phyloP scores from a whole-genome alignment of 2,888 invertebrate genomes.

The Pyrgus malvae region DNA sequence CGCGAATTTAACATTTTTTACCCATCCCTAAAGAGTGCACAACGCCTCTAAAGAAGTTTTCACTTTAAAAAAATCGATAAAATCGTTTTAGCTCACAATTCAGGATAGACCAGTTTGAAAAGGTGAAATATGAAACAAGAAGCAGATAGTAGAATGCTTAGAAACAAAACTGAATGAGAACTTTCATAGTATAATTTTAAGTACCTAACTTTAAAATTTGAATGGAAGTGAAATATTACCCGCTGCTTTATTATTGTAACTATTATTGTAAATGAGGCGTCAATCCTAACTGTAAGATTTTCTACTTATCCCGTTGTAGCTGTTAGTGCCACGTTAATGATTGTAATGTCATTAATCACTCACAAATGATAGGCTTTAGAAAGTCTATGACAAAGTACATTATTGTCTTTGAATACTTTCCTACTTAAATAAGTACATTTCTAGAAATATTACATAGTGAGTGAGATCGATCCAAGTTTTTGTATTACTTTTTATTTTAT shows the following conservation, averaged over 20 bases:
- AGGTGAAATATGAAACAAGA: too few relatives aligned
- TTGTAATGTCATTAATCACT: slow-evolving; percentile 9
- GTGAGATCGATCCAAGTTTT: too few relatives aligned
- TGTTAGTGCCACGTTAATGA: background rate
- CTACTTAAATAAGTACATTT: too few relatives aligned
- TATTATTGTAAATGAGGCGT: background rate
- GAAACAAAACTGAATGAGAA: background rate
- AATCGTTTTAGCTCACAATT: too few relatives aligned
- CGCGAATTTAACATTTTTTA: too few relatives aligned
- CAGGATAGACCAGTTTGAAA: too few relatives aligned
- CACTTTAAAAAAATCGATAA: too few relatives aligned
- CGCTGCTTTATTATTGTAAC: background rate
- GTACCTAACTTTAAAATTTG: background rate
- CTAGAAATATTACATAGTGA: too few relatives aligned
- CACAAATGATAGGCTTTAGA: slow-evolving; percentile 9
- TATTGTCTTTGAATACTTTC: background rate
- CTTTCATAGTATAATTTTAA: background rate
- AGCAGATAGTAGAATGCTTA: too few relatives aligned
- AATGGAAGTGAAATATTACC: background rate
- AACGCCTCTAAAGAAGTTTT: too few relatives aligned
- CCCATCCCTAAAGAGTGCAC: too few relatives aligned
- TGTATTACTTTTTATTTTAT: too few relatives aligned
- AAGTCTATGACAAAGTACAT: background rate
- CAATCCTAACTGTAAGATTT: slow-evolving; percentile 6
- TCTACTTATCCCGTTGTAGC: slow-evolving; percentile 5